phyloP scores from a whole-genome alignment of 2,888 invertebrate species.

The Carcina quercana region DNA sequence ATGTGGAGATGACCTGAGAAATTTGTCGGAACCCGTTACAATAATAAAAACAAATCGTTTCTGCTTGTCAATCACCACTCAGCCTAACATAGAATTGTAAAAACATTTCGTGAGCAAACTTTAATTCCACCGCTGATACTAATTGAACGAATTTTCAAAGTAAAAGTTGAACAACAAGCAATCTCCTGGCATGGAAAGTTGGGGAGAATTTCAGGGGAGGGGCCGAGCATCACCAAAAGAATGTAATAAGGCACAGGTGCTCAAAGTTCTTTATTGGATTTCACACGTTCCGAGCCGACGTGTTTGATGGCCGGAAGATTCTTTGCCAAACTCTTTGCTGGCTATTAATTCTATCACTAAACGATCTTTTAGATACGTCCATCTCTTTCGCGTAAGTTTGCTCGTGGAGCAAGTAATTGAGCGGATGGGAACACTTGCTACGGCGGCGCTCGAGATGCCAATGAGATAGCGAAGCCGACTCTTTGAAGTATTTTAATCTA shows the following conservation, averaged over 20 bases:
- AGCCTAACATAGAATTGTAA: constrained; percentile 39
- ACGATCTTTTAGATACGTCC: constrained; percentile 38
- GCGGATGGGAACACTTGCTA: too few species aligned
- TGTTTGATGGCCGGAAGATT: constrained; percentile 69
- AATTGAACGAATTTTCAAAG: constrained; percentile 64
- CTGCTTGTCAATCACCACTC: too few species aligned
- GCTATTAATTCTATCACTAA: constrained; percentile 54
- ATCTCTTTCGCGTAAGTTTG: too few species aligned
- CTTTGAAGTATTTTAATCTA: too few species aligned
- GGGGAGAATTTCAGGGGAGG: constrained; percentile 49
- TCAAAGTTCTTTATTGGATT: constrained; percentile 71
- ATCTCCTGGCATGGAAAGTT: constrained; percentile 64
- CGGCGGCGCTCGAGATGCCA: too few species aligned
- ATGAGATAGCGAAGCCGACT: too few species aligned
- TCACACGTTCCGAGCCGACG: constrained; percentile 66
- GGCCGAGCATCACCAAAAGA: constrained; percentile 59
- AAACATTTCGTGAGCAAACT: constrained; percentile 46
- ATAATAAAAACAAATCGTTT: too few species aligned
- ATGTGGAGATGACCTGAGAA: too few species aligned
- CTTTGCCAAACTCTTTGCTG: constrained; percentile 61
- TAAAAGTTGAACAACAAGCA: constrained; percentile 65
- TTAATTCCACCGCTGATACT: constrained; percentile 51
- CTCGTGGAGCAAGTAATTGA: too few species aligned
- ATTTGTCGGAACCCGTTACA: too few species aligned
- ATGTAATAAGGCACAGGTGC: constrained; percentile 73